A percentile compares a stretch with the other conserved stretches of the same genome.
phyloP scores from a whole-genome alignment of 2,888 invertebrate species.

The Cephalotes varians region DNA sequence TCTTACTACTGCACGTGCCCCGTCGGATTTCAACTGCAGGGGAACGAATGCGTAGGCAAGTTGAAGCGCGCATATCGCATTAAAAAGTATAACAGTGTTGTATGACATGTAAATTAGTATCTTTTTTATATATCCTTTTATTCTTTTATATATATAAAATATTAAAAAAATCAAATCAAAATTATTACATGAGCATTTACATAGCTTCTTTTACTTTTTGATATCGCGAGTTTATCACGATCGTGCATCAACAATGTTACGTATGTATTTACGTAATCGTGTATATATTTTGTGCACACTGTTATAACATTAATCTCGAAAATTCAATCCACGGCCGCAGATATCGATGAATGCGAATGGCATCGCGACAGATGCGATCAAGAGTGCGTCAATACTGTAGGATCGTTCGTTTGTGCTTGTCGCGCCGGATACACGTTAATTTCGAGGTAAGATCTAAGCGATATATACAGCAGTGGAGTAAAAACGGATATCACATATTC shows the following conservation, averaged over 20 bases:
- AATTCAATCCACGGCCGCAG: conserved; percentile 65
- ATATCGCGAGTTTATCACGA: neutral
- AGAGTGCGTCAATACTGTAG: conserved; percentile 83
- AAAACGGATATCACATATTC: neutral
- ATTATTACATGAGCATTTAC: neutral
- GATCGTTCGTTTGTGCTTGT: conserved; percentile 83
- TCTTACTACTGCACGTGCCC: conserved; percentile 82
- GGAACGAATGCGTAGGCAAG: conserved; percentile 79
- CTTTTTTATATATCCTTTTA: neutral
- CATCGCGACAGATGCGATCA: conserved; percentile 83
- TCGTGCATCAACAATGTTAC: neutral
- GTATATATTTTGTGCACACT: neutral
- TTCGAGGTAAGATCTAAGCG: conserved; percentile 74
- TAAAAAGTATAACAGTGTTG: neutral
- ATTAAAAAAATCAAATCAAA: neutral
- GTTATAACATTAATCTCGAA: conserved; percentile 11
- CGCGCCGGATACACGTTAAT: conserved; percentile 77
- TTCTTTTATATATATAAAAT: neutral
- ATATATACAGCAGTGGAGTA: conserved; percentile 76
- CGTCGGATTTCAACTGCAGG: conserved; percentile 75
- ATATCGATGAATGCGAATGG: conserved; percentile 84
- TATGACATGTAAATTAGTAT: neutral
- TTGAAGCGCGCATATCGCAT: conserved; percentile 38
- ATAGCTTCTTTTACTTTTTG: too few relatives aligned
- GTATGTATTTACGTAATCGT: neutral